phyloP scores from a whole-genome alignment of 2,113 vertebrate genomes.

The Aspiorhynchus laticeps region DNA sequence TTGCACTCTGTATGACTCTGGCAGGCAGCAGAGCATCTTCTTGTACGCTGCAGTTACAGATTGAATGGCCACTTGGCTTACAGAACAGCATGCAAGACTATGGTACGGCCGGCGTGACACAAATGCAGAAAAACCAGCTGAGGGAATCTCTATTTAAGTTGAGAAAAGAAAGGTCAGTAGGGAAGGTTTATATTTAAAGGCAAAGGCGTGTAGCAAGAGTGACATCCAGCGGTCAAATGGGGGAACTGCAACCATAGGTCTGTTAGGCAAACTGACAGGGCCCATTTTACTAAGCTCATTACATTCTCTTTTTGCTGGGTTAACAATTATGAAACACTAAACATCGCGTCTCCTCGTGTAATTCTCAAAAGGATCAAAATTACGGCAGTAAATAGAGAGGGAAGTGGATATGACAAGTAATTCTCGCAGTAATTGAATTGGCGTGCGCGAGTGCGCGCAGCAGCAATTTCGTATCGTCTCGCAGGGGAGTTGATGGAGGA shows the following conservation, averaged over 20 bases:
- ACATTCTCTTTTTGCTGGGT: slow-evolving; percentile 63
- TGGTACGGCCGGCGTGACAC: not conserved
- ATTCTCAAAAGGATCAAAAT: slow-evolving; percentile 70
- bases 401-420: slow-evolving; percentile 78
- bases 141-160: not conserved
- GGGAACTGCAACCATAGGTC: slow-evolving; percentile 52
- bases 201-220: slow-evolving; percentile 65
- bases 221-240: slow-evolving; percentile 75
- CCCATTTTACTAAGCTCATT: slow-evolving; percentile 62
- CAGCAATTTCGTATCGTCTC: slow-evolving; percentile 67
- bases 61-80: not conserved
- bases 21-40: not conserved
- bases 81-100: not conserved
- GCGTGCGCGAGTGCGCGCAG: slow-evolving; percentile 60
- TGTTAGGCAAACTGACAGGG: slow-evolving; percentile 40
- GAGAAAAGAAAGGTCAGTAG: not conserved
- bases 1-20: not conserved
- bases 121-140: not conserved
- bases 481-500: slow-evolving; percentile 56
- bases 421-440: slow-evolving; percentile 73
- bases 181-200: not conserved
- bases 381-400: slow-evolving; percentile 68
- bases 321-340: slow-evolving; percentile 69
- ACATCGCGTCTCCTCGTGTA: slow-evolving; percentile 66
- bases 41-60: not conserved